A percentile compares a stretch with the other conserved stretches of the same genome.
These are phyloP conservation scores for Heliornis fulica DNA, from an alignment of 2,113 vertebrate genomes.

Conservation along the genomic window DNA sequence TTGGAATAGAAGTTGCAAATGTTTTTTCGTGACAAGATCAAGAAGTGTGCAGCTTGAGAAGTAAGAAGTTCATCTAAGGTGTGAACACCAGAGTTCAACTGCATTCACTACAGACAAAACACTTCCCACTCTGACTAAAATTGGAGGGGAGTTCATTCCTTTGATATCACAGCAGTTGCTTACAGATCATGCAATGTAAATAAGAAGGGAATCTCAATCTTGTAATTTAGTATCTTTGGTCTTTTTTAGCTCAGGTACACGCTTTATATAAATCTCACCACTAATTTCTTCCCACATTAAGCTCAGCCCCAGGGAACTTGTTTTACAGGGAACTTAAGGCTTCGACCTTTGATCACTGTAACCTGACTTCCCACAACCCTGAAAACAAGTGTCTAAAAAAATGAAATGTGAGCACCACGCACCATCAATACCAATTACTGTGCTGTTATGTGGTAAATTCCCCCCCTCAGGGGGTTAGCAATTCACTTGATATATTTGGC, in stretches of 20 bases:
- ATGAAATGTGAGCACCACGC: slow-evolving; percentile 4
- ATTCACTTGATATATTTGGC: background rate
- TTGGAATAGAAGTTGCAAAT: background rate
- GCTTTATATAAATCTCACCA: background rate
- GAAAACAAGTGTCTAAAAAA: slow-evolving; percentile 20
- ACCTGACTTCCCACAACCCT: background rate
- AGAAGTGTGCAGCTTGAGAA: background rate
- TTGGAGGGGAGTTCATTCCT: background rate
- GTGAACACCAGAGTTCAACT: background rate
- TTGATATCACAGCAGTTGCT: background rate
- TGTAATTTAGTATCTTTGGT: background rate
- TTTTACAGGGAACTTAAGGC: slow-evolving; percentile 40
- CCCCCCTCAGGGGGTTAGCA: background rate
- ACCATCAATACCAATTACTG: slow-evolving; percentile 28
- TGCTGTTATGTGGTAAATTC: slow-evolving; percentile 32
- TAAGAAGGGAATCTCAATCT: background rate
- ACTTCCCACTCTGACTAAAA: background rate
- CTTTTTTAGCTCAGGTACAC: background rate
- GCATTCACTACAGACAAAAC: background rate
- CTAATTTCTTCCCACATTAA: background rate
- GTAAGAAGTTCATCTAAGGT: background rate
- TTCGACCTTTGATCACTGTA: slow-evolving; percentile 37
- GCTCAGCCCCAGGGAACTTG: background rate
- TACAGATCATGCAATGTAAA: background rate
- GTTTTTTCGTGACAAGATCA: background rate